Evolutionary conservation across 1,140 invertebrate species (phyloP).

Genomic region (Dryas iulia): DNA sequence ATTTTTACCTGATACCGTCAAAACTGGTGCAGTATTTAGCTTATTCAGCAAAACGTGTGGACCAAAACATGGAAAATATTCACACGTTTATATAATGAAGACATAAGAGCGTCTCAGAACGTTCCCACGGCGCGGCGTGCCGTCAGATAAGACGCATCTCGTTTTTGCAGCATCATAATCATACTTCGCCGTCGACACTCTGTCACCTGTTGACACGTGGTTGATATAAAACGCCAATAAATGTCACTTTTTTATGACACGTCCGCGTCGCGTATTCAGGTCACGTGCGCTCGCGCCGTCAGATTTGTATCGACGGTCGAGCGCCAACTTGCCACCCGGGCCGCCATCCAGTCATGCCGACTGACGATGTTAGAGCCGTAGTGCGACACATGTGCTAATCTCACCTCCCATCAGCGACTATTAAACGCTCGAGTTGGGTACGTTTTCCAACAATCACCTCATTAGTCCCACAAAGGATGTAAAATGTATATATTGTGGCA

Average conservation of each 20-base stretch:
- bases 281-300: conserved; percentile 64
- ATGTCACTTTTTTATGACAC: conserved; percentile 78
- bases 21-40: background rate
- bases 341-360: conserved; percentile 60
- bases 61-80: conserved; percentile 2
- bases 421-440: conserved; percentile 54
- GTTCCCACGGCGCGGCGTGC: conserved; percentile 60
- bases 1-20: background rate
- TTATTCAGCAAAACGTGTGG: background rate
- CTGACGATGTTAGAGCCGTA: conserved; percentile 44
- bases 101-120: conserved; percentile 33
- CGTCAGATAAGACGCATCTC: conserved; percentile 55
- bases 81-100: conserved; percentile 30
- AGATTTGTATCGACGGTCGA: conserved; percentile 63
- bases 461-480: conserved; percentile 71
- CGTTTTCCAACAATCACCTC: conserved; percentile 67
- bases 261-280: conserved; percentile 55
- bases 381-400: conserved; percentile 54
- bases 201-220: conserved; percentile 65
- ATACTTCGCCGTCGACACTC: conserved; percentile 50
- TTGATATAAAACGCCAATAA: conserved; percentile 78
- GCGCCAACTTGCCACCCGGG: conserved; percentile 59
- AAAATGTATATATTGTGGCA: conserved; percentile 40
- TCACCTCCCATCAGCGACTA: conserved; percentile 51
- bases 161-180: conserved; percentile 72